Evolutionary conservation across 2,888 invertebrate species (phyloP).

Genomic region (Tinea pellionella): DNA sequence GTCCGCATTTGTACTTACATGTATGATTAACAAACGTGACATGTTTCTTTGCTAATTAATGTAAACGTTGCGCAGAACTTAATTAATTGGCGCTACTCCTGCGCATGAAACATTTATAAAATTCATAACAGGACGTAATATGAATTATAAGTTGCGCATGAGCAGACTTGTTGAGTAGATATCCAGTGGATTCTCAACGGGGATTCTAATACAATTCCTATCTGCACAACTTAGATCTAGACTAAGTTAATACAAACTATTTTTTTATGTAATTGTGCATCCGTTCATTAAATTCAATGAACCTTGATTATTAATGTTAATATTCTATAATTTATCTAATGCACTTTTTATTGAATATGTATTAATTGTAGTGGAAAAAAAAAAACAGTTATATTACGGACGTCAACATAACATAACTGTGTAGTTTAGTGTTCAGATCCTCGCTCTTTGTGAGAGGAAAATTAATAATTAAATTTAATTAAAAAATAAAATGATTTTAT

Average conservation of each 20-base stretch:
- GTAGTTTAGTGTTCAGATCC: no score
- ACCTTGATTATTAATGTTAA: background rate
- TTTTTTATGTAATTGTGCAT: background rate
- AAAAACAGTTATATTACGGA: no score
- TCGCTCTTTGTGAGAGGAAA: no score
- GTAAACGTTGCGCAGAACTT: conserved; percentile 56
- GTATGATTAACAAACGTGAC: conserved; percentile 43
- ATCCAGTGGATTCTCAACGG: background rate
- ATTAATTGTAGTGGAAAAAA: no score
- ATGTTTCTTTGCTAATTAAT: conserved; percentile 54
- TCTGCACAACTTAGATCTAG: background rate
- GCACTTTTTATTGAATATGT: no score
- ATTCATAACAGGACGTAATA: conserved; percentile 49
- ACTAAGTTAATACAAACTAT: background rate
- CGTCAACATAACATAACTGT: no score
- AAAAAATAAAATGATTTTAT: no score
- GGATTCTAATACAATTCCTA: background rate
- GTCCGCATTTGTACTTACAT: background rate
- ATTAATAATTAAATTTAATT: no score
- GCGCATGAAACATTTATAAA: conserved; percentile 65
- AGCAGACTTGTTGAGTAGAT: background rate
- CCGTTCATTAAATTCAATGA: background rate
- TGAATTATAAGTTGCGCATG: background rate
- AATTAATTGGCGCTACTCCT: conserved; percentile 59
- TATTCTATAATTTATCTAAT: no score